Conservation (phyloP, 2,113 vertebrate species). For the Chascanopsetta lugubris region DNA sequence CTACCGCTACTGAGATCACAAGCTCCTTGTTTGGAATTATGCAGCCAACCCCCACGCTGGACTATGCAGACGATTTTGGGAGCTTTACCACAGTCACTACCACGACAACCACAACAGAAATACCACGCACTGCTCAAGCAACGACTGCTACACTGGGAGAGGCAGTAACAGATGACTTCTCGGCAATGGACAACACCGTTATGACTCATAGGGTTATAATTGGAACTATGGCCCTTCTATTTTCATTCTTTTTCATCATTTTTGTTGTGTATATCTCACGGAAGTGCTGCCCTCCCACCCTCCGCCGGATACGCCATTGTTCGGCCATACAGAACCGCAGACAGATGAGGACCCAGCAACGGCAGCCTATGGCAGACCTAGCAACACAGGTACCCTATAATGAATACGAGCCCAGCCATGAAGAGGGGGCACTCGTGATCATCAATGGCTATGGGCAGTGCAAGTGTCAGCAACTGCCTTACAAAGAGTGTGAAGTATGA, state of each 20-base stretch:
- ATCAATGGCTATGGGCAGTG: slow-evolving; percentile 99
- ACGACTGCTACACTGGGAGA: slow-evolving; percentile 80
- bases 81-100: slow-evolving; percentile 88
- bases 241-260: slow-evolving; percentile 99
- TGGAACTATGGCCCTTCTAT: slow-evolving; percentile 98
- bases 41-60: slow-evolving; percentile 90
- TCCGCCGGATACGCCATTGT: slow-evolving; percentile 97
- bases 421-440: slow-evolving; percentile 96
- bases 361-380: slow-evolving; percentile 96
- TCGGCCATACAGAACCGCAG: slow-evolving; percentile 96
- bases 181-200: slow-evolving; percentile 91
- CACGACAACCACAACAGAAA: slow-evolving; percentile 74
- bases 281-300: slow-evolving; percentile 97
- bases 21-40: slow-evolving; percentile 91
- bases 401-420: slow-evolving; percentile 96
- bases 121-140: slow-evolving; percentile 73
- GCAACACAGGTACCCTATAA: slow-evolving; percentile 98
- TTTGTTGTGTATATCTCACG: slow-evolving; percentile 99
- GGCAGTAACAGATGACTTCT: slow-evolving; percentile 89
- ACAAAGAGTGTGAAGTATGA: slow-evolving; percentile 99
- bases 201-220: slow-evolving; percentile 98
- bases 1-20: slow-evolving; percentile 81
- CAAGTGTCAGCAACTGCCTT: slow-evolving; percentile 99
- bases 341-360: slow-evolving; percentile 97
- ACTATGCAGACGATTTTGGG: slow-evolving; percentile 95